Base-by-base conservation (phyloP, 2,888 invertebrate genomes). In the Xiphydria camelus region DNA sequence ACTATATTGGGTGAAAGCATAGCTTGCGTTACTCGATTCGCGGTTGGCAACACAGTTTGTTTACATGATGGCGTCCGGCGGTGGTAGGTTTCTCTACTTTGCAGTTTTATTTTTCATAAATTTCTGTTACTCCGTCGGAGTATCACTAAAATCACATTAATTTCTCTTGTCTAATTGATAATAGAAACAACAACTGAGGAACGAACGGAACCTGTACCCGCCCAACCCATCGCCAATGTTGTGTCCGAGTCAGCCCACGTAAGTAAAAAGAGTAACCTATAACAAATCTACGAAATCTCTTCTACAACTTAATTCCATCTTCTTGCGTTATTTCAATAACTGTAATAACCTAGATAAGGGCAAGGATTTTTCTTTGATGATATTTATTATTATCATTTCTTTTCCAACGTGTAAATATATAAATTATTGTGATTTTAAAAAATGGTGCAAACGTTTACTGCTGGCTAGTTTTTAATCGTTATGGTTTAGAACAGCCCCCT, bases 21-120 rank as follows among this genome's bases (percentile, higher is more conserved):
- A n/a, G n/a, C n/a, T n/a, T n/a, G n/a, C n/a, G n/a, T n/a, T n/a
- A n/a, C n/a, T n/a, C n/a, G n/a, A n/a, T n/a, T n/a, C n/a, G n/a
- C n/a, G 29, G 29, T 29, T 10, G 42, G 57, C 60, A 40, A 41
- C 41, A 14, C 15, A 44, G 52, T 59, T 59, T 68, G 63, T 70
- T 70, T 65, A 62, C 62, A 65, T 59, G 60, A 73, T 73, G 73
- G 73, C 73, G 66, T 70, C 73, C 45, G 64, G 66, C 58, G 64
- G 66, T 62, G 73, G 73, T 73, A 55, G 46, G 64, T 64, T 12
- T 19, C 26, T 22, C n/a, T 12, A 26, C 10, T 36, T 41, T 39
- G 10, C 25, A 18, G 6, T 25, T 31, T 44, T 22, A 4, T 12
- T 31, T 54, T 44, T 22, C 33, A 53, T 41, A 51, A 42, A 51